A percentile compares a stretch with the other conserved stretches of the same genome.
phyloP scores from a whole-genome alignment of 2,888 invertebrate genomes.

The Serripes groenlandicus region DNA sequence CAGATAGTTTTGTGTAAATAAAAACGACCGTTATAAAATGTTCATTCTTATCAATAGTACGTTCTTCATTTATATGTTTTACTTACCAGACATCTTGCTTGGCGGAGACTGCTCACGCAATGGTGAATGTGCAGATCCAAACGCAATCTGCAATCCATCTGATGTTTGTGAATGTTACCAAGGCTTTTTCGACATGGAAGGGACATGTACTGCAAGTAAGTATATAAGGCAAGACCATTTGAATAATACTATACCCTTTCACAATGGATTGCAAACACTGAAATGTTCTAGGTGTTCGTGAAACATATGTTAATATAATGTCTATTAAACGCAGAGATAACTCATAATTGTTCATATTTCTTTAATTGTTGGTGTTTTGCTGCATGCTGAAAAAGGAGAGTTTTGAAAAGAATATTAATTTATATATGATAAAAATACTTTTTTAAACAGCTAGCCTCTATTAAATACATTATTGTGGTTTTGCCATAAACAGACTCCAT shows the following conservation, averaged over 20 bases:
- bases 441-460: too few species aligned
- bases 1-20: neutral
- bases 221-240: neutral
- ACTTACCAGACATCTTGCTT: neutral
- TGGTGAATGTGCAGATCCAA: neutral
- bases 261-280: too few species aligned
- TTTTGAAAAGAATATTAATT: too few species aligned
- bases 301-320: too few species aligned
- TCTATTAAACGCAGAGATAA: too few species aligned
- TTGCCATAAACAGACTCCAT: too few species aligned
- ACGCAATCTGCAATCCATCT: neutral
- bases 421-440: too few species aligned
- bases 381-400: too few species aligned
- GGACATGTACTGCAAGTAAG: conserved; percentile 5
- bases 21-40: neutral
- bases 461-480: too few species aligned
- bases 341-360: too few species aligned
- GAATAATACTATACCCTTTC: neutral
- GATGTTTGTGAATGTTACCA: conserved; percentile 8
- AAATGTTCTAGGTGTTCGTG: too few species aligned
- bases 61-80: neutral
- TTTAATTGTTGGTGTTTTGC: too few species aligned
- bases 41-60: neutral
- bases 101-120: neutral
- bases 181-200: neutral